Evolutionary conservation across 1,140 invertebrate species (phyloP).

Genomic region (Scaptomyza pallida): DNA sequence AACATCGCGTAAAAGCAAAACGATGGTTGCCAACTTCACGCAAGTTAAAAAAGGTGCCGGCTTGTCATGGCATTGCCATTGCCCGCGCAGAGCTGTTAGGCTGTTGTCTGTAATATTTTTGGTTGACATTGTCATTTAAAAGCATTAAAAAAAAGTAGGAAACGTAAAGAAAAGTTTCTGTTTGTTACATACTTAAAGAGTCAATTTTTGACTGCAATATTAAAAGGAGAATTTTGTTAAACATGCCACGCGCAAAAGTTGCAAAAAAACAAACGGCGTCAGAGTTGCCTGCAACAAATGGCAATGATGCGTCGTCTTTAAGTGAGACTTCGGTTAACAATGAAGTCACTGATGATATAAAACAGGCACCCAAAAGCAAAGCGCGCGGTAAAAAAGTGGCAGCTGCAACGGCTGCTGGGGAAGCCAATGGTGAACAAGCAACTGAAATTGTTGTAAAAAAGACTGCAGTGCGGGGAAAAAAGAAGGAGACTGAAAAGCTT

Average conservation of each 20-base stretch:
- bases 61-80: conserved; percentile 53
- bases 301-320: conserved; percentile 24
- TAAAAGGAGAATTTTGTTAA: neutral
- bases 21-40: conserved; percentile 11
- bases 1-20: neutral
- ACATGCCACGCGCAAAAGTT: conserved; percentile 59
- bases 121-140: conserved; percentile 20
- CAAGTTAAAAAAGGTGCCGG: conserved; percentile 39
- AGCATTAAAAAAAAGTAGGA: neutral
- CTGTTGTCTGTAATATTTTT: conserved; percentile 20
- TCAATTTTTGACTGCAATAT: neutral
- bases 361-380: conserved; percentile 43
- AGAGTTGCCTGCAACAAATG: conserved; percentile 40
- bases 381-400: conserved; percentile 42
- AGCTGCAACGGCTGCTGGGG: conserved; percentile 9
- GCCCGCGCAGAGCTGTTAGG: conserved; percentile 53
- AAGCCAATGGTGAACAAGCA: conserved; percentile 6
- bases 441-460: conserved; percentile 1
- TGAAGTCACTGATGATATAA: conserved; percentile 6
- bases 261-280: conserved; percentile 43
- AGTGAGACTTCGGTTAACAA: conserved; percentile 7
- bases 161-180: neutral
- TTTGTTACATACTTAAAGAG: conserved; percentile 7
- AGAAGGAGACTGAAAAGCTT: conserved; percentile 9
- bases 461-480: neutral